Evolutionary conservation across 2,113 vertebrate genomes (phyloP).

Genomic region (Neotragus pygmaeus): DNA sequence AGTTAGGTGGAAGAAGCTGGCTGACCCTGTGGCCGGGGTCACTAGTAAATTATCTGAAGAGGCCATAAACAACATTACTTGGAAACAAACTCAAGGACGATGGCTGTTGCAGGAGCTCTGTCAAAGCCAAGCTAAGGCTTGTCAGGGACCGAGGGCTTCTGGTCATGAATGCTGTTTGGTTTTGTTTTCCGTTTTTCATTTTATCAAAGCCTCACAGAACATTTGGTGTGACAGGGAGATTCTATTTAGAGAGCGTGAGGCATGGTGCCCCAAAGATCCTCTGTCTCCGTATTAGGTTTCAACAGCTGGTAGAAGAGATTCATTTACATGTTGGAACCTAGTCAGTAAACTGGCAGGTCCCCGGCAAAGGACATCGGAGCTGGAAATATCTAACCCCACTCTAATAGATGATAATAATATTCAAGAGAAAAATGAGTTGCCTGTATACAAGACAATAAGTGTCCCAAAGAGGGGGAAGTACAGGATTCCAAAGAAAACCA

Average conservation of each 20-base stretch:
- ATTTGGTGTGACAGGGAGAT: constrained; percentile 37
- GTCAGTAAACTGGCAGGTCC: constrained; percentile 12
- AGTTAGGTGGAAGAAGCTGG: not conserved
- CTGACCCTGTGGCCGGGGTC: constrained; percentile 63
- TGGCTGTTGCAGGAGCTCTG: not conserved
- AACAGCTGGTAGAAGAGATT: constrained; percentile 55
- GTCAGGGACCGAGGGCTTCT: constrained; percentile 3
- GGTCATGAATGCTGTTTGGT: not conserved
- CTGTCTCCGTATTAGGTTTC: constrained; percentile 53
- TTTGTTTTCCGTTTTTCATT: not conserved
- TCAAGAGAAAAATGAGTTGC: constrained; percentile 30
- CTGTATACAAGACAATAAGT: not conserved
- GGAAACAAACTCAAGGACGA: not conserved
- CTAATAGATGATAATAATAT: not conserved
- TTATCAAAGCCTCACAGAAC: constrained; percentile 41
- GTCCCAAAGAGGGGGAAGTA: not conserved
- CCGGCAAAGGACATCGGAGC: not conserved
- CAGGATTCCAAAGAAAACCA: not conserved
- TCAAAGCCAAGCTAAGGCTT: not conserved
- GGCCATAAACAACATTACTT: not conserved
- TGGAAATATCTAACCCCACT: not conserved
- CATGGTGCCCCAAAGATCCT: not conserved
- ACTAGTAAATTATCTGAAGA: constrained; percentile 34
- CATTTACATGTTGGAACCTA: constrained; percentile 10
- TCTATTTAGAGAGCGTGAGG: constrained; percentile 55